These are phyloP conservation scores for Ceyx margarethae DNA, from an alignment of 2,113 vertebrate species.

Conservation along the genomic window DNA sequence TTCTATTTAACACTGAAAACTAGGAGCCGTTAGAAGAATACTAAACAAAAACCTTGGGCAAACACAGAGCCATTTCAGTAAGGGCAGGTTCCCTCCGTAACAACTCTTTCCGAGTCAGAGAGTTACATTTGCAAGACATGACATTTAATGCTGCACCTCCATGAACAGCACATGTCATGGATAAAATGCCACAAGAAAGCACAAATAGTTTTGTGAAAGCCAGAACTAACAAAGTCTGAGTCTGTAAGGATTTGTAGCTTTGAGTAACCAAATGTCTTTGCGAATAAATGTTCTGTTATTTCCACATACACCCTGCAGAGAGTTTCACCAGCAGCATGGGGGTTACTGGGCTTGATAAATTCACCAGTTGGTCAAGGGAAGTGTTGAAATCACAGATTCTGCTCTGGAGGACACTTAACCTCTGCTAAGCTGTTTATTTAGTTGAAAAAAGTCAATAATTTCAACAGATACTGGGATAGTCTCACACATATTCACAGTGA, in stretches of 20 bases:
- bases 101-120: neutral
- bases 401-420: neutral
- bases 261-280: neutral
- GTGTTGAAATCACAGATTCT: neutral
- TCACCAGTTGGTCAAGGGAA: neutral
- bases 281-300: neutral
- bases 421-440: neutral
- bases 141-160: slow-evolving; percentile 34
- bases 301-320: neutral
- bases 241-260: neutral
- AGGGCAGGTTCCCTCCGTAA: neutral
- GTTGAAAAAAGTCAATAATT: neutral
- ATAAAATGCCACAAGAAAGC: slow-evolving; percentile 31
- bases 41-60: neutral
- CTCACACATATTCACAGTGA: neutral
- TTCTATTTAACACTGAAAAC: neutral
- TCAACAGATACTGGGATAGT: neutral
- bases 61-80: neutral
- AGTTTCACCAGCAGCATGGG: neutral
- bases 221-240: slow-evolving; percentile 15
- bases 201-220: neutral
- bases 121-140: neutral
- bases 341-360: neutral
- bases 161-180: neutral
- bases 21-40: neutral